Base-by-base conservation (phyloP, 2,113 vertebrate genomes). In the Hoplias malabaricus region DNA sequence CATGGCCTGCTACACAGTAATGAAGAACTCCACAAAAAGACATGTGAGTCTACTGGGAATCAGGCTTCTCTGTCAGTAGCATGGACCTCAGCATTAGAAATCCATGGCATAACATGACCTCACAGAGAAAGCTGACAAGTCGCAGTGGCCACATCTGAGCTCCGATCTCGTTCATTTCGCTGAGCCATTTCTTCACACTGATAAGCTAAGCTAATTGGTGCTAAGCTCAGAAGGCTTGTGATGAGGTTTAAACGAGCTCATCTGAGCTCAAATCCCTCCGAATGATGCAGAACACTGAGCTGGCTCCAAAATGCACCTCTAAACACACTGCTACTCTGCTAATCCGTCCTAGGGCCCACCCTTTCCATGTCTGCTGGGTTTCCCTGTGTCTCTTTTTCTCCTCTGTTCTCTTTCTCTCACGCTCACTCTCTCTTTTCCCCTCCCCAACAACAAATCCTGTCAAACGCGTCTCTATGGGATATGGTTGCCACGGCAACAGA, bases 401-500 rank as follows among this genome's bases (percentile, higher is more conserved):
- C 7, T 21, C 25, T 38, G 56, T 36, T 63, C 65, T 16, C 66
- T 75, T 48, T 62, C 70, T 67, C 82, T 86, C 79, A 42, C 73
- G 25, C 34, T 62, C n/a, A 59, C 67, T 33, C 59, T 12, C 33
- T 21, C n/a, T 40, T 27, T 61, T 27, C 72, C 73, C 66, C 62
- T 66, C 77, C 74, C 69, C 54, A 29, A 73, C 80, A 78, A 77
- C 72, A 79, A 76, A 69, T 63, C 57, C 88, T 80, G 75, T 87
- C 76, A 87, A 86, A 82, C 82, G 67, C 83, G 80, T 86, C 80
- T 86, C 86, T 70, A 81, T 83, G 84, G 87, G 87, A 91, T 86
- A 83, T 88, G 84, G 91, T 93, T 93, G 79, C 93, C 86, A 87
- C 87, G 85, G 90, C 86, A 93, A 93, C 92, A 72, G 3, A 11